Conservation (phyloP, 2,888 invertebrate species). For the Piscicola geometra region DNA sequence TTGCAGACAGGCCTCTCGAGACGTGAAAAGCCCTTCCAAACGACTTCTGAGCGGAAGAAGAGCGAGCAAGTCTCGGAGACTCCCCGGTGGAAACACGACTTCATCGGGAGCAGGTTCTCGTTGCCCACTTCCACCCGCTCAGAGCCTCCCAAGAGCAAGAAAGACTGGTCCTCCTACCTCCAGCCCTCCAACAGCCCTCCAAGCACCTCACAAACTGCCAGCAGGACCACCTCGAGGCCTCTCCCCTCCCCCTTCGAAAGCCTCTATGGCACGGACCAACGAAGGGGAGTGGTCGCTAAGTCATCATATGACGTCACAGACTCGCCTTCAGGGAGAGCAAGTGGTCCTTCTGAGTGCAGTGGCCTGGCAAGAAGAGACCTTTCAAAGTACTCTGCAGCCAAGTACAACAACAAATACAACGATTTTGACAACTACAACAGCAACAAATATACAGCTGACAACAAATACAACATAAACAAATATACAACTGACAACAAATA, state of each 20-base stretch:
- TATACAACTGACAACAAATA: not conserved
- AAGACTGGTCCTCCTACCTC: too few species aligned
- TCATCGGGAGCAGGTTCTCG: not conserved
- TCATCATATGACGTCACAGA: not conserved
- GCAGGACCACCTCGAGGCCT: too few species aligned
- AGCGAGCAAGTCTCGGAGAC: not conserved
- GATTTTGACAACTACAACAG: not conserved
- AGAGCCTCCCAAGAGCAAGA: not conserved
- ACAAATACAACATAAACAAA: not conserved
- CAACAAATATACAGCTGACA: too few species aligned
- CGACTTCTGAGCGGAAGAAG: not conserved
- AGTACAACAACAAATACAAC: not conserved
- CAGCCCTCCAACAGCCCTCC: too few species aligned
- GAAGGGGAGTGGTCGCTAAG: too few species aligned
- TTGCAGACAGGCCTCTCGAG: not conserved
- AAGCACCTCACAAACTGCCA: not conserved
- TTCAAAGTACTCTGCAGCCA: not conserved
- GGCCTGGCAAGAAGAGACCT: too few species aligned
- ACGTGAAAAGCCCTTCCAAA: not conserved
- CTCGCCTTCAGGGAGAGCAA: not conserved
- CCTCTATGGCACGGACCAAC: not conserved
- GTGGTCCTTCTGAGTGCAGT: not conserved
- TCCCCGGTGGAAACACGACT: not conserved
- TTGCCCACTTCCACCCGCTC: not conserved
- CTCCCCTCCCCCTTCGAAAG: not conserved